Percentiles rank a stretch among this genome's conserved stretches.
Evolutionary conservation across 1,140 invertebrate species (phyloP).

Genomic region (Tenebrio molitor): DNA sequence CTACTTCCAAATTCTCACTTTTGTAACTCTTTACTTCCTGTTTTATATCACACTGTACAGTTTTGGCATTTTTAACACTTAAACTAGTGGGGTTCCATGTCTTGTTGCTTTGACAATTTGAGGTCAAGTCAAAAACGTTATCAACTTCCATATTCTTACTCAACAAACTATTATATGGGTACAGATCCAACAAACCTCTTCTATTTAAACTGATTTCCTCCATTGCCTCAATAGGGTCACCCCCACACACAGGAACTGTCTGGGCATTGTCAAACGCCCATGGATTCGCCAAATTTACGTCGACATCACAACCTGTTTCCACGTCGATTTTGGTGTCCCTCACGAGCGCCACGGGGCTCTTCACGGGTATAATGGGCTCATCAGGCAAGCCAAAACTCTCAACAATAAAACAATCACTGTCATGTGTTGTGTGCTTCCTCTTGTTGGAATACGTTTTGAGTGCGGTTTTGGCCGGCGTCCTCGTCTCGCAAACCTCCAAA

Average conservation of each 20-base stretch:
- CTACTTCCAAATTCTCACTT: too few species aligned
- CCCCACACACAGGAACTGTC: background rate
- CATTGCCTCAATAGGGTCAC: background rate
- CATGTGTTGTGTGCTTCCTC: slow-evolving; percentile 49
- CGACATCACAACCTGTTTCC: background rate
- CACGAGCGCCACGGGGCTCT: background rate
- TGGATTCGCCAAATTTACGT: slow-evolving; percentile 21
- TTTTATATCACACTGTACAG: too few species aligned
- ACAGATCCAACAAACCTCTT: background rate
- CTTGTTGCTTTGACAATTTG: too few species aligned
- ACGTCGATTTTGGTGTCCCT: slow-evolving; percentile 9
- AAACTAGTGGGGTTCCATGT: too few species aligned
- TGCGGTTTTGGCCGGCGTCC: slow-evolving; percentile 38
- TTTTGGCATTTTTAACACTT: too few species aligned
- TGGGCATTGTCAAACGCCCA: background rate
- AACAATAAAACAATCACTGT: slow-evolving; percentile 41
- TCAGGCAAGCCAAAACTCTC: slow-evolving; percentile 60
- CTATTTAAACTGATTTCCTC: background rate
- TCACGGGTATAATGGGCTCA: slow-evolving; percentile 53
- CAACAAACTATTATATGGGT: background rate
- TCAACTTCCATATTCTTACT: background rate
- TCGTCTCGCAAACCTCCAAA: slow-evolving; percentile 3
- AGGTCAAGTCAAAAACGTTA: background rate
- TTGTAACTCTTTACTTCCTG: too few species aligned
- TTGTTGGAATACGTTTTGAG: slow-evolving; percentile 57